Conservation (phyloP, 2,113 vertebrate genomes). For the Microtus ochrogaster region DNA sequence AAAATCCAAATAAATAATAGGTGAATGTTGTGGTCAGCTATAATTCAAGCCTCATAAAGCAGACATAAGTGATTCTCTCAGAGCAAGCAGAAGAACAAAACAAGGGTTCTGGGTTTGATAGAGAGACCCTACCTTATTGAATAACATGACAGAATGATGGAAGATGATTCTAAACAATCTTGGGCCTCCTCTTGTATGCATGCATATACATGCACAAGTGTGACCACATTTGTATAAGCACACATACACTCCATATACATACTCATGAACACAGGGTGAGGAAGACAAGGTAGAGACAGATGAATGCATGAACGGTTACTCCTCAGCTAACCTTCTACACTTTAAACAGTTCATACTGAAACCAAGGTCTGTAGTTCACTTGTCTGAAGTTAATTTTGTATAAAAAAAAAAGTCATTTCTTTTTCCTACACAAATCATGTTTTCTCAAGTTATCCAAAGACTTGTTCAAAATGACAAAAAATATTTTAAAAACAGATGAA, state of each 20-base stretch:
- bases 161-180: no score
- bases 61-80: background rate
- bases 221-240: background rate
- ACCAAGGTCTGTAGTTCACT: background rate
- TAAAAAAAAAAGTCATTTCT: background rate
- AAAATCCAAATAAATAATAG: background rate
- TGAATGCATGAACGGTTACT: background rate
- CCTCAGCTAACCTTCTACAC: background rate
- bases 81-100: background rate
- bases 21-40: no score
- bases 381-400: background rate
- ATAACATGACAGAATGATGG: background rate
- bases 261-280: background rate
- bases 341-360: background rate
- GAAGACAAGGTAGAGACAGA: background rate
- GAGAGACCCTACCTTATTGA: no score
- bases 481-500: background rate
- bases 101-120: background rate
- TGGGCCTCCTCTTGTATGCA: background rate
- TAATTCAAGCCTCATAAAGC: background rate
- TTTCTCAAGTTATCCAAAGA: background rate
- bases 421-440: background rate
- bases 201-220: background rate
- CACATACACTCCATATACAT: background rate
- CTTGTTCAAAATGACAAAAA: conserved; percentile 26